Conservation (phyloP, 1,140 invertebrate genomes). For the Drosophila tani region DNA sequence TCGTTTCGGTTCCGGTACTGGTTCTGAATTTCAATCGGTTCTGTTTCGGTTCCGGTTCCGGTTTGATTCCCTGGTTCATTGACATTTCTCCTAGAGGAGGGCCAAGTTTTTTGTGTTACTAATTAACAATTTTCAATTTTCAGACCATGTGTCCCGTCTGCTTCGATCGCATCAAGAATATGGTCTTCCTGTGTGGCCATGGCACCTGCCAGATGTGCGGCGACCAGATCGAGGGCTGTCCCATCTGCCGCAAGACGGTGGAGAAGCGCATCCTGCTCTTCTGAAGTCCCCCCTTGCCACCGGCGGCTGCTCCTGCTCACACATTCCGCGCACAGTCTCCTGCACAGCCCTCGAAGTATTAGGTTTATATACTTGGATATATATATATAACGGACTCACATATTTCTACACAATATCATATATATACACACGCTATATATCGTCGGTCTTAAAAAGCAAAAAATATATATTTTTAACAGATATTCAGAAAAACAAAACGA, state of each 20-base stretch:
- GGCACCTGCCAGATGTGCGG: constrained; percentile 99
- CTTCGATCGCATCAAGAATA: constrained; percentile 98
- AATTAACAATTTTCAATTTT: constrained; percentile 35
- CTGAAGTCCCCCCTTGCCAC: constrained; percentile 79
- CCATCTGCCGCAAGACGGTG: constrained; percentile 97
- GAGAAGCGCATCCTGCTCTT: constrained; percentile 98
- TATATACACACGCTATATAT: constrained; percentile 47
- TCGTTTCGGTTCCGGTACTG: too few species aligned
- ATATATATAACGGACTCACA: constrained; percentile 23
- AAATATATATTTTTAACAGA: constrained; percentile 78
- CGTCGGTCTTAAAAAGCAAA: constrained; percentile 61
- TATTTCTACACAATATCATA: constrained; percentile 47
- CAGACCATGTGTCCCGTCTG: constrained; percentile 99
- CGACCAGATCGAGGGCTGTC: constrained; percentile 98
- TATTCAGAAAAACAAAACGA: constrained; percentile 51
- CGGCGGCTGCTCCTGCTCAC: constrained; percentile 2
- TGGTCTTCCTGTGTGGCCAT: constrained; percentile 99
- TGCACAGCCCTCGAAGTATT: constrained; percentile 56
- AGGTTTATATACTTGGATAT: constrained; percentile 51
- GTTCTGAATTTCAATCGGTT: too few species aligned
- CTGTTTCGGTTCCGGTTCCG: too few species aligned
- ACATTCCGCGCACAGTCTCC: constrained; percentile 69
- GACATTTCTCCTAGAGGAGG: too few species aligned
- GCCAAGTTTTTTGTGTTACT: background rate
- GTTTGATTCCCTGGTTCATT: too few species aligned